phyloP scores from a whole-genome alignment of 2,888 invertebrate genomes.

The Ganaspis brasiliensis region DNA sequence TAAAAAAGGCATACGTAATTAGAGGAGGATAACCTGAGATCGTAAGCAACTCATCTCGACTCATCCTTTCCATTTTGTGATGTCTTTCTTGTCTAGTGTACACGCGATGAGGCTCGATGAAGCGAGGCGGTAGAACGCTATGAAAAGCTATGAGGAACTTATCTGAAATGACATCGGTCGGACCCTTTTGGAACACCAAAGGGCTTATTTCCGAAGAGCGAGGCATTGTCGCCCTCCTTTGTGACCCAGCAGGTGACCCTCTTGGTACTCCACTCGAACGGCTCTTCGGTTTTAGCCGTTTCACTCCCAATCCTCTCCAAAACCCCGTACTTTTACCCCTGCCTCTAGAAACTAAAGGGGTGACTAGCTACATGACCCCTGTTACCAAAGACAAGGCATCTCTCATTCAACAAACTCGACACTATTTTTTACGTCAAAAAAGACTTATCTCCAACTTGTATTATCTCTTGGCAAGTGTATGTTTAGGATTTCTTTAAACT shows the following conservation, averaged over 20 bases:
- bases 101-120: slow-evolving; percentile 41
- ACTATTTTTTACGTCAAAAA: neutral
- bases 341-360: slow-evolving; percentile 43
- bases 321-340: slow-evolving; percentile 27
- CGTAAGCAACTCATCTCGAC: slow-evolving; percentile 21
- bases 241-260: slow-evolving; percentile 58
- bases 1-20: slow-evolving; percentile 50
- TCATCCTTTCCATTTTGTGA: slow-evolving; percentile 23
- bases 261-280: slow-evolving; percentile 53
- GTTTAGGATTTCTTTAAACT: too few species aligned
- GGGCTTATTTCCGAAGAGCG: slow-evolving; percentile 71
- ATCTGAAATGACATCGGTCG: slow-evolving; percentile 79
- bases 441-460: neutral
- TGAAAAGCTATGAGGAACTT: slow-evolving; percentile 73
- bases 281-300: slow-evolving; percentile 51
- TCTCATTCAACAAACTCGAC: slow-evolving; percentile 47
- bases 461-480: too few species aligned
- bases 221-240: slow-evolving; percentile 68
- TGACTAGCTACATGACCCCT: neutral
- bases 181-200: slow-evolving; percentile 68
- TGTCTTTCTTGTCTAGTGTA: slow-evolving; percentile 46
- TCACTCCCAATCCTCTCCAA: slow-evolving; percentile 54
- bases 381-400: slow-evolving; percentile 34
- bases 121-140: slow-evolving; percentile 52
- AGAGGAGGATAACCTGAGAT: slow-evolving; percentile 28